phyloP scores from a whole-genome alignment of 2,797 vertebrate species.

The Lophius americanus region DNA sequence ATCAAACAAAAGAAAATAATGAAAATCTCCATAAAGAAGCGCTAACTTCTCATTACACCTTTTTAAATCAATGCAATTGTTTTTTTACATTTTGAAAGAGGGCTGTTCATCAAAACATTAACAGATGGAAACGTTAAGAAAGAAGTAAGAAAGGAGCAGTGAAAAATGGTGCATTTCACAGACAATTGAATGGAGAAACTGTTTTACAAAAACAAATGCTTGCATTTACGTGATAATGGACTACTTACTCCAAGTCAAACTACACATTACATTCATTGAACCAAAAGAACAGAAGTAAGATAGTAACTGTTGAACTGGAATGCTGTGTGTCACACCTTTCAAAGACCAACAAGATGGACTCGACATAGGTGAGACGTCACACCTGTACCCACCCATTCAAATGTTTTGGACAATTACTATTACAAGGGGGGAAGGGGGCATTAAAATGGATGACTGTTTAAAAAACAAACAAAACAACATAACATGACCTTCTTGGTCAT shows the following conservation, averaged over 20 bases:
- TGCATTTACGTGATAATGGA: constrained; percentile 44
- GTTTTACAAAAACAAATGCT: constrained; percentile 28
- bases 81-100: constrained; percentile 31
- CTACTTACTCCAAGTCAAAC: constrained; percentile 46
- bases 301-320: constrained; percentile 68
- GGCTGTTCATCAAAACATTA: too few species aligned
- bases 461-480: constrained; percentile 39
- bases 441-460: constrained; percentile 69
- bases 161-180: constrained; percentile 36
- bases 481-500: constrained; percentile 42
- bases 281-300: constrained; percentile 36
- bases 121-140: constrained; percentile 47
- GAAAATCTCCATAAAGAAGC: constrained; percentile 50
- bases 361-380: constrained; percentile 24
- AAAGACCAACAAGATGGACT: constrained; percentile 28
- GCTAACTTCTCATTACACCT: constrained; percentile 31
- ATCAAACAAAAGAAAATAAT: constrained; percentile 79
- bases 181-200: constrained; percentile 28
- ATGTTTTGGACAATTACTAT: constrained; percentile 47
- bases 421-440: constrained; percentile 46
- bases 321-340: constrained; percentile 56
- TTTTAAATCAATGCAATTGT: constrained; percentile 27
- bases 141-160: constrained; percentile 20
- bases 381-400: constrained; percentile 54
- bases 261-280: constrained; percentile 65